Percentiles rank a stretch among this genome's conserved stretches.
Evolutionary conservation across 2,113 vertebrate species (phyloP).

Genomic region (Corythornis vintsioides): DNA sequence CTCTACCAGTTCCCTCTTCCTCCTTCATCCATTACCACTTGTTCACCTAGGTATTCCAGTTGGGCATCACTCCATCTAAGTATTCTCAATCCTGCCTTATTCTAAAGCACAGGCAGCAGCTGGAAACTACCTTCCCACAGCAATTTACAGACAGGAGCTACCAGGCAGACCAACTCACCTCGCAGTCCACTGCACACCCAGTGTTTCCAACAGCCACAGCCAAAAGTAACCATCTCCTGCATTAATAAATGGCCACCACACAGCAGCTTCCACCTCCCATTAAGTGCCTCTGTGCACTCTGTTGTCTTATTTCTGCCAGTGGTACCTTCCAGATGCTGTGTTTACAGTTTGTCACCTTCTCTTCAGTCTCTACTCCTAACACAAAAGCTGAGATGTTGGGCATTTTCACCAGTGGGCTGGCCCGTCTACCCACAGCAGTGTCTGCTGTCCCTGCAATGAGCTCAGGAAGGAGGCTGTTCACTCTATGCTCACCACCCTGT

Average conservation of each 20-base stretch:
- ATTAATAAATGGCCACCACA: neutral
- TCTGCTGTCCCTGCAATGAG: neutral
- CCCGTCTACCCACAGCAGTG: constrained; percentile 1
- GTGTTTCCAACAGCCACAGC: neutral
- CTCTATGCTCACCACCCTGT: constrained; percentile 59
- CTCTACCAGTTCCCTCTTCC: neutral
- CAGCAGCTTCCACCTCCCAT: neutral
- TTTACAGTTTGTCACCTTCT: neutral
- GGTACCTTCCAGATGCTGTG: neutral
- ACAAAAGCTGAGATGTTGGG: neutral
- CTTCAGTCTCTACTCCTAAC: neutral
- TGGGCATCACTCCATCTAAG: neutral
- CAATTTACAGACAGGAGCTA: neutral
- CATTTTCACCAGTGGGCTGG: constrained; percentile 25
- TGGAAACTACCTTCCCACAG: neutral
- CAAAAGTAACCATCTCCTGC: neutral
- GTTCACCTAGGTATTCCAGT: neutral
- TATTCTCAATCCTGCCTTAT: neutral
- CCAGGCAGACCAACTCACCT: neutral
- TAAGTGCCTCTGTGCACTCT: neutral
- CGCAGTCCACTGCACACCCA: neutral
- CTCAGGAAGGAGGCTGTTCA: constrained; percentile 22
- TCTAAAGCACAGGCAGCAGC: neutral
- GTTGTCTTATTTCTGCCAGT: neutral
- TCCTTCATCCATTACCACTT: neutral